A percentile compares a stretch with the other conserved stretches of the same genome.
Conservation (phyloP, 2,113 vertebrate genomes). For the Bubalus kerabau region DNA sequence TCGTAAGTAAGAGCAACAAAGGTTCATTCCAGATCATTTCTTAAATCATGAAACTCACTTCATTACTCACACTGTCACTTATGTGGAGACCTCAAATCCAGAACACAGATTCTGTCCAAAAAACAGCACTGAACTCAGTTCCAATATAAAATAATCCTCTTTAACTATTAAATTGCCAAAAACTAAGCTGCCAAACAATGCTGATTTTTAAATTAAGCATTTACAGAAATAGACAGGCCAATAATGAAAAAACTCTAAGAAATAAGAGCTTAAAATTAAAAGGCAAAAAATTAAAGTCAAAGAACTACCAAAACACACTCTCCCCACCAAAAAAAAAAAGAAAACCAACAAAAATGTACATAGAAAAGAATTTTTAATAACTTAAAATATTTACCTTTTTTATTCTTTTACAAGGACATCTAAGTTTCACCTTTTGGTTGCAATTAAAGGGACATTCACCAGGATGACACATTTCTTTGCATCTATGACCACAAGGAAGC, state of each 20-base stretch:
- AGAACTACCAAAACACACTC: neutral
- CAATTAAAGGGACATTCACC: constrained; percentile 88
- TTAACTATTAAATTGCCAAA: neutral
- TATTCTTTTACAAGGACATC: constrained; percentile 93
- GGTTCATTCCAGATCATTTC: neutral
- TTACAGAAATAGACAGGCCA: neutral
- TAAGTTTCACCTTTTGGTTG: constrained; percentile 92
- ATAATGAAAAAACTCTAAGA: neutral
- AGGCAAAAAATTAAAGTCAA: neutral
- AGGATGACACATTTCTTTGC: constrained; percentile 91
- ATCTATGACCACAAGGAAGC: constrained; percentile 94
- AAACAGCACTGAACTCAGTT: neutral
- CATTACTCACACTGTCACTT: neutral
- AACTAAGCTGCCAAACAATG: constrained; percentile 13
- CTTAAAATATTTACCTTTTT: constrained; percentile 86
- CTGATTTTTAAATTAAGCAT: constrained; percentile 21
- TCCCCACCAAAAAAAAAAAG: neutral
- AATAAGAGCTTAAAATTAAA: neutral
- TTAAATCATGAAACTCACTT: neutral
- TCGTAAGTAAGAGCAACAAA: constrained; percentile 2
- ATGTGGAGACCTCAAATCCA: neutral
- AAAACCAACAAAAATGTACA: neutral
- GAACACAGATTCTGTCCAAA: neutral
- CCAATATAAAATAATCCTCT: neutral
- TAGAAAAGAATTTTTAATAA: neutral